A percentile compares a stretch with the other conserved stretches of the same genome.
phyloP scores from a whole-genome alignment of 1,140 invertebrate species.

The Popillia japonica region DNA sequence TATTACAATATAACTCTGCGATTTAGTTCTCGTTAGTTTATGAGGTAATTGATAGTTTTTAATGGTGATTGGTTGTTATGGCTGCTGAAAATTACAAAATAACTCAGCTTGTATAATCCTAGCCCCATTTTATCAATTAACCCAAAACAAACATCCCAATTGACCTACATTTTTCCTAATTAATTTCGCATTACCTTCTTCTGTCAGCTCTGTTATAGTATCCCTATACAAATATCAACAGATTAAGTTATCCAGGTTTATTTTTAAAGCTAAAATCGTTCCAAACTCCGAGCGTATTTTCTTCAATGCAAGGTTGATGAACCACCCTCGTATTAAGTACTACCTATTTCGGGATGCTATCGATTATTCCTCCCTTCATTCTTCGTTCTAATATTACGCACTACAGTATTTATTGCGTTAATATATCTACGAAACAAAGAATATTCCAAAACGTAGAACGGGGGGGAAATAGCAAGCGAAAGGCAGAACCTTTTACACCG shows the following conservation, averaged over 20 bases:
- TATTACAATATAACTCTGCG: neutral
- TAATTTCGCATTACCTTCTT: too few relatives aligned
- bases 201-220: too few relatives aligned
- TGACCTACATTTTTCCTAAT: too few relatives aligned
- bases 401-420: slow-evolving; percentile 12
- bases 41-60: neutral
- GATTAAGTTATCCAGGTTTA: too few relatives aligned
- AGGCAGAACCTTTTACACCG: slow-evolving; percentile 25
- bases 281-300: too few relatives aligned
- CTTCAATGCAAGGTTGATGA: neutral
- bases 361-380: neutral
- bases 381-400: neutral
- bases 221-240: too few relatives aligned
- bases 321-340: neutral
- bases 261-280: too few relatives aligned
- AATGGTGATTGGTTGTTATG: too few relatives aligned
- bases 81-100: too few relatives aligned
- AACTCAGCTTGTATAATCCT: too few relatives aligned
- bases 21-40: neutral
- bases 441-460: neutral
- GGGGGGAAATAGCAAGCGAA: slow-evolving; percentile 16
- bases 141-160: too few relatives aligned
- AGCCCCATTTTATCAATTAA: too few relatives aligned
- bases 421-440: slow-evolving; percentile 4
- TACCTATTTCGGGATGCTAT: neutral